These are phyloP conservation scores for Charadrius vociferus DNA, from an alignment of 2,113 vertebrate species.

Conservation along the genomic window DNA sequence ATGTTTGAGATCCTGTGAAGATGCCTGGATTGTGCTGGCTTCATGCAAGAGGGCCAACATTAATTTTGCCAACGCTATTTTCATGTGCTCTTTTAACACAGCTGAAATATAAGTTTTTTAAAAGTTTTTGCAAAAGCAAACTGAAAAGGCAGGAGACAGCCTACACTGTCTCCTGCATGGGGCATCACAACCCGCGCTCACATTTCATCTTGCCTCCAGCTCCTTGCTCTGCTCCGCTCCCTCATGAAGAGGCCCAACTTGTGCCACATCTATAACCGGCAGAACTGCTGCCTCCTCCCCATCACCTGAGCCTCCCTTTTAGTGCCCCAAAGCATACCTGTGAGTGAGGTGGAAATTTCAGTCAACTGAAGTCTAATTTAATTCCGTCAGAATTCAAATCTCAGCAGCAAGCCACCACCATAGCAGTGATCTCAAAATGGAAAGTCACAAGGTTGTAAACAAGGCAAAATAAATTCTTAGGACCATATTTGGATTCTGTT, in stretches of 20 bases:
- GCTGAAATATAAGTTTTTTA: not conserved
- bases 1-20: not conserved
- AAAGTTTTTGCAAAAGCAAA: not conserved
- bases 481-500: not conserved
- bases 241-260: not conserved
- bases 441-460: not conserved
- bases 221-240: not conserved
- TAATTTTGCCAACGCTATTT: not conserved
- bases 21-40: not conserved
- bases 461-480: not conserved
- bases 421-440: not conserved
- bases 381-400: not conserved
- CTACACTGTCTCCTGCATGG: not conserved
- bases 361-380: not conserved
- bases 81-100: not conserved
- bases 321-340: not conserved
- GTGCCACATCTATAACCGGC: accelerated
- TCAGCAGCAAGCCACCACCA: not conserved
- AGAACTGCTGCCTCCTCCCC: not conserved
- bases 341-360: not conserved
- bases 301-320: not conserved
- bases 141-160: not conserved
- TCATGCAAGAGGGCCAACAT: not conserved
- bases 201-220: not conserved
- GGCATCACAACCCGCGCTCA: not conserved